A percentile compares a stretch with the other conserved stretches of the same genome.
phyloP scores from a whole-genome alignment of 2,797 vertebrate genomes.

The Podarcis siculus region DNA sequence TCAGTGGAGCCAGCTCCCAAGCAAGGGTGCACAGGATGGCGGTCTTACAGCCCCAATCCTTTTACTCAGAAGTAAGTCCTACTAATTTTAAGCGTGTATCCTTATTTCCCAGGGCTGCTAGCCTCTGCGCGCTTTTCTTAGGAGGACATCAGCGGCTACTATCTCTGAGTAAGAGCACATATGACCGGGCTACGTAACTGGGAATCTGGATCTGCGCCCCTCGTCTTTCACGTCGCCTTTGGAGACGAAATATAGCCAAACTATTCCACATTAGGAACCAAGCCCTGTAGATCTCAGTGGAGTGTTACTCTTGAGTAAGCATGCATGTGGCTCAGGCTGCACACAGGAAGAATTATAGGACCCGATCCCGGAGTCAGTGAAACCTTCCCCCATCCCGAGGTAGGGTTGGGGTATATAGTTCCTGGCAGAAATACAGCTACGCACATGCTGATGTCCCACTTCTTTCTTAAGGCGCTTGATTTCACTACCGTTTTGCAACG shows the following conservation, averaged over 20 bases:
- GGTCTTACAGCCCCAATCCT: neutral
- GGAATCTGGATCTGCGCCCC: neutral
- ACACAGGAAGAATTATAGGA: too few species aligned
- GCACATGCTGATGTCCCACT: neutral
- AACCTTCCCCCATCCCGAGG: too few species aligned
- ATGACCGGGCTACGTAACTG: neutral
- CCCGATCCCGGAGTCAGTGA: accelerated
- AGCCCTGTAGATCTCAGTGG: neutral
- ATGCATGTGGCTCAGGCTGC: neutral
- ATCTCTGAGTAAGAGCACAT: neutral
- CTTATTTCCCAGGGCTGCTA: neutral
- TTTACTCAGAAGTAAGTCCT: neutral
- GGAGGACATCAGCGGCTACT: neutral
- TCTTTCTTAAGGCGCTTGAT: neutral
- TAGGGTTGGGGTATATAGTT: too few species aligned
- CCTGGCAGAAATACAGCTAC: accelerated
- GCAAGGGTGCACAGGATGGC: neutral
- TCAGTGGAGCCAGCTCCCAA: neutral
- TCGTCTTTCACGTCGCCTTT: neutral
- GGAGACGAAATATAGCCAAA: neutral
- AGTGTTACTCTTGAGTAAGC: neutral
- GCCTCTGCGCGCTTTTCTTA: neutral
- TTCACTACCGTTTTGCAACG: neutral
- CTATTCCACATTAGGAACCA: too few species aligned
- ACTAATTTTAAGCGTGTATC: neutral